Evolutionary conservation across 2,888 invertebrate genomes (phyloP), one percentile per base, ranked within the genome.

Genomic region (Drosophila kanekoi): DNA sequence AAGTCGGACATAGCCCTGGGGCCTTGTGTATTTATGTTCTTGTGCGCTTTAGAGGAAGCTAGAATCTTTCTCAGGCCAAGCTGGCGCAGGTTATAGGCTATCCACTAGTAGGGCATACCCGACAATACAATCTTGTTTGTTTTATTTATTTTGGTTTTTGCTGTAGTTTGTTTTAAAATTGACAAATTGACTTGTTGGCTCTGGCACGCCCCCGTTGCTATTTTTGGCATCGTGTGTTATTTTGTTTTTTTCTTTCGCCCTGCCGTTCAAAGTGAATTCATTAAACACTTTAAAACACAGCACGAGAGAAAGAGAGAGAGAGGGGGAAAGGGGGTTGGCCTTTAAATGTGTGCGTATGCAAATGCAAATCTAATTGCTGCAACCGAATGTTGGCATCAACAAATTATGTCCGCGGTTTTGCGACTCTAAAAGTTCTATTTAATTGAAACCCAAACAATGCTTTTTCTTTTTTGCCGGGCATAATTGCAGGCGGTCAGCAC

Each of bases 121-220:
- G 28, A 0, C 28, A 28, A 28, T 28, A 28, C 2, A 28, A 28
- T 16, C 45, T 10, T 45, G 5, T 28, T 23, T 54, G 10, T 52
- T 13, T 53, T 41, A 23, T 32, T 33, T 52, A 18, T 14, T 57
- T 1, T 62, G 32, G 35, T 38, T 61, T 49, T 35, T 49, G 41
- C 23, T 51, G 67, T 79, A 79, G 79, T 79, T 79, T 79, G 77
- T 82, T 79, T 82, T 69, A 79, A 72, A 82, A 82, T 79, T 79
- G 81, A 81, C 79, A 79, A 79, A 79, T 79, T 81, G 82, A 81
- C 82, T 79, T 79, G 81, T 81, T 79, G 79, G 67, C 75, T 44
- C 28, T 53, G 54, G 33, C 78, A 44, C 61, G 64, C 70, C 70
- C 58, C 57, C 64, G 58, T 48, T 71, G 79, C 74, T 70, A 65